Percentiles rank a stretch among this genome's conserved stretches.
Evolutionary conservation across 2,797 vertebrate genomes (phyloP).

Genomic region (Anguilla megastoma): DNA sequence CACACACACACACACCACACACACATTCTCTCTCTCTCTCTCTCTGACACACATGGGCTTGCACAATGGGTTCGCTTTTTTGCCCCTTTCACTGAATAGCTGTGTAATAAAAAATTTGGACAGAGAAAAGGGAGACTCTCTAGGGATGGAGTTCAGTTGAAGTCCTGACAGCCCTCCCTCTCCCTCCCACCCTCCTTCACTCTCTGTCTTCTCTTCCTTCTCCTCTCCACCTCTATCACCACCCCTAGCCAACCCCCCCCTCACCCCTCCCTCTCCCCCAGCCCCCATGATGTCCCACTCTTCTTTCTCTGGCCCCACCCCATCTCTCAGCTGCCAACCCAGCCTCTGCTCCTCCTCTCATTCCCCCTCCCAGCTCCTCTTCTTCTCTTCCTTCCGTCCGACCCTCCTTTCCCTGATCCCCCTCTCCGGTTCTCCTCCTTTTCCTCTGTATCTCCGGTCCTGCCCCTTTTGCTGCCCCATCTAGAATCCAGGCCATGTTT

Average conservation of each 20-base stretch:
- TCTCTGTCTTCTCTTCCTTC: background rate
- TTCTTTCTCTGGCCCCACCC: background rate
- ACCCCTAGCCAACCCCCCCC: background rate
- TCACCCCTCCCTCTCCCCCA: background rate
- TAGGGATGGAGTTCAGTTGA: background rate
- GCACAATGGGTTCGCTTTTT: background rate
- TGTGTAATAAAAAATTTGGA: constrained; percentile 17
- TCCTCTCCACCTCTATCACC: background rate
- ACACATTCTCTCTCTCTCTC: background rate
- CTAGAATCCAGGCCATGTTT: background rate
- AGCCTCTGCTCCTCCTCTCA: background rate
- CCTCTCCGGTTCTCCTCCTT: background rate
- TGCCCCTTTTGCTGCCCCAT: too few relatives aligned
- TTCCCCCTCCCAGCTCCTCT: background rate
- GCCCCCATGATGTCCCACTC: background rate
- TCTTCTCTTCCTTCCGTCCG: background rate
- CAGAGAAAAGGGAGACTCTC: background rate
- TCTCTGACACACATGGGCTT: background rate
- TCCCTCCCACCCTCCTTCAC: background rate
- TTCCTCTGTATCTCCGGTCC: background rate
- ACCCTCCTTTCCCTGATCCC: background rate
- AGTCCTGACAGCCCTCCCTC: background rate
- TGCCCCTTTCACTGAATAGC: background rate
- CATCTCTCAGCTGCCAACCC: background rate
- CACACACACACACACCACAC: constrained; percentile 4